A percentile compares a stretch with the other conserved stretches of the same genome.
Evolutionary conservation across 2,888 invertebrate species (phyloP).

Genomic region (Tridacna crocea): DNA sequence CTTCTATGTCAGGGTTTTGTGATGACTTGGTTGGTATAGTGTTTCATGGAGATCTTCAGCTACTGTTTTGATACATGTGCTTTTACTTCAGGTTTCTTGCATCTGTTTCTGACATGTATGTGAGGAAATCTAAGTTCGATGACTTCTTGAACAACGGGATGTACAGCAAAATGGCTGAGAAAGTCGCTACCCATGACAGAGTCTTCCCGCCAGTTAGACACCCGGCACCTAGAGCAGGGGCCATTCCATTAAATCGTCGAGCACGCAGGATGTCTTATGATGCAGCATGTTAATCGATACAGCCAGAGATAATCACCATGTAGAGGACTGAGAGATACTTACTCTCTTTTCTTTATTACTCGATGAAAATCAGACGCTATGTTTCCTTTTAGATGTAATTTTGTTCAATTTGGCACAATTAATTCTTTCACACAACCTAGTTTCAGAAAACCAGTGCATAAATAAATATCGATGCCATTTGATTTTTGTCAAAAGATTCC

Average conservation of each 20-base stretch:
- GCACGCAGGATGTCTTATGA: slow-evolving; percentile 22
- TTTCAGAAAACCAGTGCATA: too few relatives aligned
- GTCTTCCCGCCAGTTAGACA: slow-evolving; percentile 28
- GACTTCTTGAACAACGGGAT: slow-evolving; percentile 54
- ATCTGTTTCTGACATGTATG: slow-evolving; percentile 82
- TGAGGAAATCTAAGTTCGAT: slow-evolving; percentile 76
- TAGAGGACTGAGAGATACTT: too few relatives aligned
- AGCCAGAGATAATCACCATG: too few relatives aligned
- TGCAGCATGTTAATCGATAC: neutral
- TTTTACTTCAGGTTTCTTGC: slow-evolving; percentile 72
- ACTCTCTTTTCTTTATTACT: neutral
- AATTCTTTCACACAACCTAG: too few relatives aligned
- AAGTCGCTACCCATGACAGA: slow-evolving; percentile 29
- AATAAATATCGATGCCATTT: too few relatives aligned
- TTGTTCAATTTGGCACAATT: too few relatives aligned
- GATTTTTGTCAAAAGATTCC: too few relatives aligned
- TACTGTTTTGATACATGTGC: too few relatives aligned
- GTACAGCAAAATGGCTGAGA: slow-evolving; percentile 57
- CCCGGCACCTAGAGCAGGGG: slow-evolving; percentile 34
- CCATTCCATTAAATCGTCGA: slow-evolving; percentile 40
- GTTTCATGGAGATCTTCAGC: too few relatives aligned
- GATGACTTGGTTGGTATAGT: too few relatives aligned
- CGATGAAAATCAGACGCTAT: neutral
- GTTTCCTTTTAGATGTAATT: too few relatives aligned
- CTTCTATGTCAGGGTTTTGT: too few relatives aligned